Conservation (phyloP, 2,888 invertebrate species). For the Ptychoptera contaminata region DNA sequence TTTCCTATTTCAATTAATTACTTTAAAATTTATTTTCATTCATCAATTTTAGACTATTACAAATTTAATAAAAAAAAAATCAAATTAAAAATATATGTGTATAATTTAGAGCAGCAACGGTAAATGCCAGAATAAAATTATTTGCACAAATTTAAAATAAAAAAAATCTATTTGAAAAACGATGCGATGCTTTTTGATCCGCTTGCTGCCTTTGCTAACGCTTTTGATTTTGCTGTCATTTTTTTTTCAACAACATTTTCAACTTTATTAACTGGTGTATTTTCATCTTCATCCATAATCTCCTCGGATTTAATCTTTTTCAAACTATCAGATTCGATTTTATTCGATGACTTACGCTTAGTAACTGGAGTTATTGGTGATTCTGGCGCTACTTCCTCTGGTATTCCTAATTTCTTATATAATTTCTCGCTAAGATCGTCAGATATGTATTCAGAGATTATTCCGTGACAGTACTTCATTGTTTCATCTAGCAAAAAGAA, state of each 20-base stretch:
- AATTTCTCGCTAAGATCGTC: slow-evolving; percentile 49
- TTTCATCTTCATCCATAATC: slow-evolving; percentile 12
- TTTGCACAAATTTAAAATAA: no score
- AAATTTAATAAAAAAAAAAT: no score
- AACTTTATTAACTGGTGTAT: not conserved
- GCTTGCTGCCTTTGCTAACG: slow-evolving; percentile 58
- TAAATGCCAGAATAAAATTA: no score
- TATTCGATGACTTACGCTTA: slow-evolving; percentile 37
- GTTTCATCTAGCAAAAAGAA: slow-evolving; percentile 19
- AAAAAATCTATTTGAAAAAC: slow-evolving; percentile 50
- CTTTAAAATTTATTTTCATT: no score
- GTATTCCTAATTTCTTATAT: slow-evolving; percentile 44
- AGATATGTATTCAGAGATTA: slow-evolving; percentile 62
- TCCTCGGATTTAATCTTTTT: slow-evolving; percentile 32
- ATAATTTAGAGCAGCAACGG: no score
- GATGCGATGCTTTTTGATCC: slow-evolving; percentile 66
- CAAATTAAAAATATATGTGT: no score
- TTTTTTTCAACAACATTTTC: slow-evolving; percentile 32
- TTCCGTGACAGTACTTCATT: slow-evolving; percentile 45
- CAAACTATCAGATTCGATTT: slow-evolving; percentile 21
- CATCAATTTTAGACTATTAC: no score
- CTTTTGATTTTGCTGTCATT: slow-evolving; percentile 54
- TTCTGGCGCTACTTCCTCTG: slow-evolving; percentile 14
- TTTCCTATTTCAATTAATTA: no score
- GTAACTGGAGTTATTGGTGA: slow-evolving; percentile 30